Conservation (phyloP, 1,140 invertebrate genomes). For the Pseudomyrmex concolor region DNA sequence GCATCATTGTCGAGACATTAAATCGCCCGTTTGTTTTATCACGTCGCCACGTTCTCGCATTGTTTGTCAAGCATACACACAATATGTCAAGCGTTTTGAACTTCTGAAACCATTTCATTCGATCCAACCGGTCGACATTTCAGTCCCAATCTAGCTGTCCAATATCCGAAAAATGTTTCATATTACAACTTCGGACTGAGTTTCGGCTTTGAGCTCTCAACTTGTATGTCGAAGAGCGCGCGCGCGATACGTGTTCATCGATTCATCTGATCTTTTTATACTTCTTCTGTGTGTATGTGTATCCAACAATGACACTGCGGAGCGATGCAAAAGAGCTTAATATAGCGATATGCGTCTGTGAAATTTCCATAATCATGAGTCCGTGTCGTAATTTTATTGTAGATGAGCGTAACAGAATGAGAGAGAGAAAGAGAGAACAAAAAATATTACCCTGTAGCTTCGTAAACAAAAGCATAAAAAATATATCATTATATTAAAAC, state of each 20-base stretch:
- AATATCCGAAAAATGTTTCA: slow-evolving; percentile 61
- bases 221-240: slow-evolving; percentile 1
- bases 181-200: slow-evolving; percentile 48
- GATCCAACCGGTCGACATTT: slow-evolving; percentile 39
- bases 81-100: slow-evolving; percentile 50
- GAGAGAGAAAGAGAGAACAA: neutral
- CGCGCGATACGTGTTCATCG: neutral
- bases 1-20: slow-evolving; percentile 50
- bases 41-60: slow-evolving; percentile 27
- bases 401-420: slow-evolving; percentile 14
- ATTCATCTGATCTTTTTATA: slow-evolving; percentile 44
- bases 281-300: slow-evolving; percentile 12
- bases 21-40: slow-evolving; percentile 55
- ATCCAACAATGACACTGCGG: slow-evolving; percentile 54
- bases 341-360: slow-evolving; percentile 36
- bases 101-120: slow-evolving; percentile 54
- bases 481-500: neutral
- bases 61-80: slow-evolving; percentile 56
- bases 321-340: slow-evolving; percentile 38
- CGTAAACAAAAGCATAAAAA: neutral
- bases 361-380: slow-evolving; percentile 58
- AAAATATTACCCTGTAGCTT: neutral
- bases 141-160: slow-evolving; percentile 42
- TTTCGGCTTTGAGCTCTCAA: slow-evolving; percentile 14
- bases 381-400: slow-evolving; percentile 46